Evolutionary conservation across 1,140 invertebrate genomes (phyloP), one percentile per base, ranked within the genome.

Genomic region (Asobara japonica): DNA sequence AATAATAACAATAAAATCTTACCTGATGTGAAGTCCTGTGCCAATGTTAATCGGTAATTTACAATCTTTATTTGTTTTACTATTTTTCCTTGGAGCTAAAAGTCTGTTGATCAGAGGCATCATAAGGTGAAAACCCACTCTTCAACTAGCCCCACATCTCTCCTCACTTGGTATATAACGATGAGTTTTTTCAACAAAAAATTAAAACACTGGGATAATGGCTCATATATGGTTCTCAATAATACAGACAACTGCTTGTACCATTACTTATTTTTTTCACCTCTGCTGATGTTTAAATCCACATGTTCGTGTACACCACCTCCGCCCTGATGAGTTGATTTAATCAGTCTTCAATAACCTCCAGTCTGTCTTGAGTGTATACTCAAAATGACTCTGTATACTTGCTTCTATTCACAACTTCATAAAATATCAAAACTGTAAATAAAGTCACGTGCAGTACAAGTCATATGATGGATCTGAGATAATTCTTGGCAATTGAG

Each of bases 401-500:
- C 82, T 81, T n/a, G n/a, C n/a, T n/a, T n/a, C n/a, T 82, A 78
- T 81, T 82, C 76, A 65, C 75, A 67, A 76, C 66, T 74, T 76
- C 64, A 79, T 78, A 65, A 67, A 76, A 76, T 75, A 27, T 29
- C 27, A 4, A 80, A 83, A 86, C 86, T 85, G 86, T 88, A 88
- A 89, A 89, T 87, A 89, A 89, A 89, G 87, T 89, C 89, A 89
- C 89, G 88, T 89, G 88, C 87, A 60, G 78, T 76, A 74, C 60
- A 75, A 88, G 88, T 89, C 89, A 89, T 89, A 89, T 89, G 89
- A 89, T 88, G 41, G 72, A 80, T 81, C 60, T 65, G 31, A 75
- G 66, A 70, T 75, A 70, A 75, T 31, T 67, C 33, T 60, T 36
- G 18, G 36, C 41, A 45, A 33, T 61, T 31, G 18, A 65, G 67